Evolutionary conservation across 2,113 vertebrate species (phyloP).

Genomic region (Hyla sarda): DNA sequence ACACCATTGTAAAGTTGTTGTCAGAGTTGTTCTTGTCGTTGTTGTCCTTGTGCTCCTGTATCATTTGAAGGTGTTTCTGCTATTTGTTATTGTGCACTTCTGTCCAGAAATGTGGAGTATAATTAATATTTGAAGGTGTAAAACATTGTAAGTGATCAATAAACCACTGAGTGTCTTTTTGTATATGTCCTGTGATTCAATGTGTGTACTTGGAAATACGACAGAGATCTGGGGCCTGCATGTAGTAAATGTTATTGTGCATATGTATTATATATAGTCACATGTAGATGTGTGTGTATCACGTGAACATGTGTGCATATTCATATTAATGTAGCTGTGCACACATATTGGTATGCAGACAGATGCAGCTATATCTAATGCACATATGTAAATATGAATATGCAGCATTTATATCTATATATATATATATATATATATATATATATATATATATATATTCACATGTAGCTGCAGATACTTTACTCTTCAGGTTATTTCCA

Average conservation of each 20-base stretch:
- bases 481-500: no score
- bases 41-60: conserved; percentile 64
- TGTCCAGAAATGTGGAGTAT: conserved; percentile 81
- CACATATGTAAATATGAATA: no score
- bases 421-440: no score
- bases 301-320: neutral
- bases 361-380: neutral
- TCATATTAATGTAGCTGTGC: neutral
- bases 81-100: conserved; percentile 85
- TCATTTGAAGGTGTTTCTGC: conserved; percentile 76
- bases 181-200: conserved; percentile 47
- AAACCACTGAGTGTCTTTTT: conserved; percentile 88
- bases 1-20: conserved; percentile 71
- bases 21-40: conserved; percentile 76
- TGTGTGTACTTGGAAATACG: neutral
- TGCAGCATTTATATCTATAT: no score
- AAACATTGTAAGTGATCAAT: conserved; percentile 93
- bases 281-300: neutral
- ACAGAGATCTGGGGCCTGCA: neutral
- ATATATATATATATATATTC: no score
- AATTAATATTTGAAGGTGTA: conserved; percentile 93
- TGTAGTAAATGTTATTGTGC: neutral
- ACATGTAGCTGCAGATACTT: no score
- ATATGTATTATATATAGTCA: no score
- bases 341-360: neutral